Base-by-base conservation (phyloP, 2,113 vertebrate genomes). In the Alethe castanea region DNA sequence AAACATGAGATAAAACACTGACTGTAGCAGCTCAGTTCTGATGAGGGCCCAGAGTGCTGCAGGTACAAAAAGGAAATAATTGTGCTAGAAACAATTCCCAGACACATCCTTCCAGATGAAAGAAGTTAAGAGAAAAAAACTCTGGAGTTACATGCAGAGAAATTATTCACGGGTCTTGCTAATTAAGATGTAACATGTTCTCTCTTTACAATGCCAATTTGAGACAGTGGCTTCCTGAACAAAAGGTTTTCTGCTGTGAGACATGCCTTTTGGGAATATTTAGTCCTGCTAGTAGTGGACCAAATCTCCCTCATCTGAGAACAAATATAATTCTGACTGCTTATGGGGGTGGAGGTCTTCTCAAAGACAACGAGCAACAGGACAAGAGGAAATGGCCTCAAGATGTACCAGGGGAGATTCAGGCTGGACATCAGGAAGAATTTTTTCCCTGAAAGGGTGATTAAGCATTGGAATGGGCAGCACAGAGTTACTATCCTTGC, bases 341-440 rank as follows among this genome's bases (percentile, higher is more conserved):
- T 35, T 52, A n/a, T 61, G 47, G 29, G 4, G 3, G 9, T 25
- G 0, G 0, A 61, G 24, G 8, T n/a, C 45, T 31, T 61, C 54
- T 61, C n/a, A 38, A 73, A 67, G 29, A 5, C 19, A 74, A 22
- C 1, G 2, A 61, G 17, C 4, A 19, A n/a, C 31, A 53, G 14
- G n/a, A 47, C 17, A 54, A 53, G 54, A 69, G 13, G 9, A 76
- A 45, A 82, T 42, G 14, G 16, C n/a, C n/a, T 61, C 11, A 61
- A 40, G 29, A 9, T 61, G 9, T 26, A 47, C n/a, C n/a, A 81
- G 28, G 19, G 8, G 17, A 74, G 8, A 28, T 53, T 67, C 45
- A 53, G 53, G 13, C 23, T 53, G 47, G 38, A 67, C 1, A 40
- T 35, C 24, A 47, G 38, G n/a, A 54, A 61, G 24, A 67, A 18